phyloP scores from a whole-genome alignment of 2,797 vertebrate species.

The Poecilia picta region DNA sequence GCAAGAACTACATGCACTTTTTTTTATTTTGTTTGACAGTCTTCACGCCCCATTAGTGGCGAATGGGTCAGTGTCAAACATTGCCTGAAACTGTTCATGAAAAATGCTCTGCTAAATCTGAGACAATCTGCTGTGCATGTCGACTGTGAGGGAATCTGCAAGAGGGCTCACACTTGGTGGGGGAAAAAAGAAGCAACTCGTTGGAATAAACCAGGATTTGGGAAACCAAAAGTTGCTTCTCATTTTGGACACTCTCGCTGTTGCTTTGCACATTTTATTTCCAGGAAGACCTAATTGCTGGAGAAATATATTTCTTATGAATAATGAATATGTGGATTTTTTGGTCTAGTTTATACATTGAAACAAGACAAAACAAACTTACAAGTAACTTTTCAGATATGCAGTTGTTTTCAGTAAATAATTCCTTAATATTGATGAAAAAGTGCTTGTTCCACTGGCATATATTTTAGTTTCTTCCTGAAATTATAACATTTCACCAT shows the following conservation, averaged over 20 bases:
- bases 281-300: background rate
- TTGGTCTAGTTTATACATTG: too few species aligned
- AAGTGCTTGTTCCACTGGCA: too few species aligned
- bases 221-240: background rate
- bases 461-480: too few species aligned
- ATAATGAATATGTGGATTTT: background rate
- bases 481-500: too few species aligned
- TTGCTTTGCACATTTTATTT: background rate
- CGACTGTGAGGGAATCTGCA: background rate
- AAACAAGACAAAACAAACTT: too few species aligned
- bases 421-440: too few species aligned
- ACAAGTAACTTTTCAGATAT: too few species aligned
- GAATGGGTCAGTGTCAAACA: background rate
- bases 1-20: too few species aligned
- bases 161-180: background rate
- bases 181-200: background rate
- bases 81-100: background rate
- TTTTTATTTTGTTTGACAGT: background rate
- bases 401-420: too few species aligned
- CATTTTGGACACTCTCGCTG: background rate
- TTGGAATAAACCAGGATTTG: background rate
- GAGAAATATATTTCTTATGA: background rate
- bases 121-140: background rate
- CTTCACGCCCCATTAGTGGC: background rate
- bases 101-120: background rate